Base-by-base conservation (phyloP, 2,113 vertebrate species). In the Dolichotis patagonum region DNA sequence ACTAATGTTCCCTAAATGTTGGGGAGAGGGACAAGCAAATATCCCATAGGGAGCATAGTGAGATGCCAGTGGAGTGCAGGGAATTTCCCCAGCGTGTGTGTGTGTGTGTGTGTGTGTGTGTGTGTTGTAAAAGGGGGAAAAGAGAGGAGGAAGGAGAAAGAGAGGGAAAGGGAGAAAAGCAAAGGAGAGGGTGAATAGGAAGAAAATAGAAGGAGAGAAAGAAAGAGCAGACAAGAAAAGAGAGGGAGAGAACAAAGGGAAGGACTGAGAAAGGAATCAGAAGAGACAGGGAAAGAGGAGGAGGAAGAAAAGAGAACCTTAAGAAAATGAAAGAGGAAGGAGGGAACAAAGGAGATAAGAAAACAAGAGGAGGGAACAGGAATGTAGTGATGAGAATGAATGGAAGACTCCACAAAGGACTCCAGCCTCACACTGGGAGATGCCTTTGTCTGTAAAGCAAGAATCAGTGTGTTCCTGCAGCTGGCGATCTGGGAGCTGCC, bases 121-220 rank as follows among this genome's bases (percentile, higher is more conserved):
- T 56, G 56, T 56, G 56, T 56, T 16, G 19, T 11, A 2, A 9
- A 43, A 3, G 67, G 26, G 26, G 20, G 28, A 7, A 35, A 60
- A 54, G 1, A 62, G 41, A 54, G 11, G 28, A 14, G 2, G 3
- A 20, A 1, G 7, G 28, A 28, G 11, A 0, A 1, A 35, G 30
- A 17, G 11, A 4, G 49, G 11, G 26, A 16, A 3, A 38, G 22
- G 4, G 17, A 54, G 52, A 52, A 9, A 52, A 52, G 12, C 52
- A 52, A 52, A 52, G 52, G 10, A 52, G 1, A 52, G 52, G 52
- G 11, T 52, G 8, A 52, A 52, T 77, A 43, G 11, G 11, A 32
- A 4, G 12, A 65, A 12, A 30, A 32, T 5, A 46, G 46, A 46
- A 46, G 7, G 46, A 46, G 7, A 46, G 46, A 12, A 52, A 22